Base-by-base conservation (phyloP, 2,888 invertebrate genomes). In the Antitype chi region DNA sequence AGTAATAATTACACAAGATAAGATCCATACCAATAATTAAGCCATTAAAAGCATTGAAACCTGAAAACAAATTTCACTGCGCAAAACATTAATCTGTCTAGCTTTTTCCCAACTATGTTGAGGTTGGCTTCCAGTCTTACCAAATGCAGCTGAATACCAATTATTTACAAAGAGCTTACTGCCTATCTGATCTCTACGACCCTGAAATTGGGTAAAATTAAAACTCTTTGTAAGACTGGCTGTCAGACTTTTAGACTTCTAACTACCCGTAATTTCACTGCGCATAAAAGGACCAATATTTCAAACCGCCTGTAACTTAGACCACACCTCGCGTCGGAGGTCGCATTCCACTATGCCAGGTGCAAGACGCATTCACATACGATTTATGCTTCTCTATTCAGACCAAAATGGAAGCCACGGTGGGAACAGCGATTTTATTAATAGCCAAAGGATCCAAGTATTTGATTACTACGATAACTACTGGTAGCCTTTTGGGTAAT, bases 311-410 rank as follows among this genome's bases (percentile, higher is more conserved):
- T 76, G 72, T 87, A 60, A 78, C 88, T 89, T 89, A 74, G 6
- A 78, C 89, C 88, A 82, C 69, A 43, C 69, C 23, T 25, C 74
- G 55, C 78, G 63, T 75, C 81, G 84, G 85, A 89, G 91, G 91
- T 90, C 85, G 91, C 94, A 95, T 95, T 94, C 95, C 94, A 89
- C 77, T 89, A 86, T 85, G 91, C 92, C 95, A 95, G 95, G 94
- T 95, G 95, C 89, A 90, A 89, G 86, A 88, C 78, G 85, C 87
- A 89, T 92, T 90, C 91, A 90, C 88, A 89, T 84, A 90, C 90
- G 88, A 92, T 91, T 90, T 91, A 91, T 90, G 85, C 81, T 84
- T 74, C 85, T 82, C 76, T 82, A 84, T 87, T 84, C 72, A 80
- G 75, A 88, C 78, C 72, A 72, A 84, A 83, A 80, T 76, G 57